Evolutionary conservation across 1,140 invertebrate species (phyloP).

Genomic region (Coenobita brevimanus): DNA sequence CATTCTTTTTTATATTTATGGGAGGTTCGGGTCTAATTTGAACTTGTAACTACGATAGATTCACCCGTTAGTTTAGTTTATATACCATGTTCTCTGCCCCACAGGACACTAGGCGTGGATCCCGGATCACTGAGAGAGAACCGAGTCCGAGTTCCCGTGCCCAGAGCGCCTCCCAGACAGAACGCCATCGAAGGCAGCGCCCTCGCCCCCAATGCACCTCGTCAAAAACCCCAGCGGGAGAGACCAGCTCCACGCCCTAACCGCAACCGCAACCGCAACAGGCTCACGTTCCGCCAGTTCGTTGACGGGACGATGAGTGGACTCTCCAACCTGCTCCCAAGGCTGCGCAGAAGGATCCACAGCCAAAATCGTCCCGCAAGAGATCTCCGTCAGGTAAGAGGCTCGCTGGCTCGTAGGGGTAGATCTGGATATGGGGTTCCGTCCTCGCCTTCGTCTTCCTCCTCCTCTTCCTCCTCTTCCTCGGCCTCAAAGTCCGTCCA

Average conservation of each 20-base stretch:
- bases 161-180: neutral
- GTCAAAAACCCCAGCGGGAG: neutral
- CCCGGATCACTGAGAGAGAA: neutral
- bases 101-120: neutral
- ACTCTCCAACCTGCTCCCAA: neutral
- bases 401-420: neutral
- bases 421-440: too few relatives aligned
- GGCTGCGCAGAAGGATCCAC: neutral
- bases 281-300: constrained; percentile 28
- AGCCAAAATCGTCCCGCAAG: constrained; percentile 8
- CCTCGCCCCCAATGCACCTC: constrained; percentile 7
- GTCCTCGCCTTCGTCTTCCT: neutral
- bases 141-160: neutral
- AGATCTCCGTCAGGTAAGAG: constrained; percentile 26
- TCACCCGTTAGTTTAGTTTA: too few relatives aligned
- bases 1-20: too few relatives aligned
- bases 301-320: constrained; percentile 12
- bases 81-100: too few relatives aligned
- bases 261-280: neutral
- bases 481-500: neutral
- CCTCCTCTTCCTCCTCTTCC: neutral
- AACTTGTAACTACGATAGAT: too few relatives aligned
- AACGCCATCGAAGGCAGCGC: neutral
- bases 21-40: too few relatives aligned
- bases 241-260: neutral